Evolutionary conservation across 1,140 invertebrate species (phyloP).

Genomic region (Pseudomyrmex cubaensis): DNA sequence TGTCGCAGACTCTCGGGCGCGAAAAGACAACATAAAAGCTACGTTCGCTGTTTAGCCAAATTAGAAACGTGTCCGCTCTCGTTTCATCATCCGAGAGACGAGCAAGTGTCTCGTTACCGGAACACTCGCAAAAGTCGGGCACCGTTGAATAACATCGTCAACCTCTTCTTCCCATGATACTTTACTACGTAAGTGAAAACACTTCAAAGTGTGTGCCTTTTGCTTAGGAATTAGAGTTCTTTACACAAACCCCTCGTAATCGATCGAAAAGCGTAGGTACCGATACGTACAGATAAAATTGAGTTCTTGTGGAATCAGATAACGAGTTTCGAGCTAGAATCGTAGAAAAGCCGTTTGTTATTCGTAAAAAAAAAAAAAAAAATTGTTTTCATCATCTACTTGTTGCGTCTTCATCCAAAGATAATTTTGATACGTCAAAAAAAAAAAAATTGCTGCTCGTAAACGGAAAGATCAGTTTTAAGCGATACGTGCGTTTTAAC

Average conservation of each 20-base stretch:
- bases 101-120: slow-evolving; percentile 1
- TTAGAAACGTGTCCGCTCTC: slow-evolving; percentile 31
- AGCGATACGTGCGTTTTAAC: neutral
- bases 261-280: slow-evolving; percentile 1
- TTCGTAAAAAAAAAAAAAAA: neutral
- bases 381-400: no score
- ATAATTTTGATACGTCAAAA: neutral
- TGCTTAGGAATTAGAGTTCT: neutral
- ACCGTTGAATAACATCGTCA: slow-evolving; percentile 26
- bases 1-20: neutral
- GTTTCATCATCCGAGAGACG: neutral
- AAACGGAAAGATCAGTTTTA: neutral
- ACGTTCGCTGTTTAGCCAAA: slow-evolving; percentile 44
- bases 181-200: neutral
- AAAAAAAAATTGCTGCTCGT: no score
- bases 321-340: neutral
- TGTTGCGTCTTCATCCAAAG: neutral
- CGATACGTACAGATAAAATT: neutral
- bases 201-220: neutral
- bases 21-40: neutral
- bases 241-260: neutral
- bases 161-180: neutral
- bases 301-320: neutral
- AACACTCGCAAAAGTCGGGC: slow-evolving; percentile 7
- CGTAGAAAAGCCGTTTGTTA: neutral